Base-by-base conservation (phyloP, 35 echinoderm and acorn worm species). In the Eucidaris tribuloides region DNA sequence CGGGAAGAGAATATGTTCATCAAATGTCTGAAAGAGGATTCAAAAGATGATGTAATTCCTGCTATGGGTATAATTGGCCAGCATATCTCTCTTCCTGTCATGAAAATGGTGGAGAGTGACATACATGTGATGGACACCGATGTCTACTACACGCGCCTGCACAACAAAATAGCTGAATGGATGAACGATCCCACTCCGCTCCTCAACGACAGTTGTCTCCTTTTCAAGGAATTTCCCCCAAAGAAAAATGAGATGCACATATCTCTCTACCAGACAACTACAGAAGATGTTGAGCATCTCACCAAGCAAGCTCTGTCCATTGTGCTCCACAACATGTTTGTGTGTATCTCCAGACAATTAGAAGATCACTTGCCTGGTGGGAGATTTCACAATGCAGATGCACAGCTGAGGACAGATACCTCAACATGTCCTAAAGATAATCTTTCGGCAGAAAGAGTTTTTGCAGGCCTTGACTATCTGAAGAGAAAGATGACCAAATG, bases 291-390 rank as follows among this genome's bases (percentile, higher is more conserved):
- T 44, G 19, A 80, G n/a, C 64, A 62, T 38, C 19, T 44, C 36
- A 88, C 85, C 22, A 81, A 64, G 37, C 85, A 87, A 76, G 89
- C 77, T 60, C 43, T 92, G 11, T 65, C 41, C 13, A 70, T 92
- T 58, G 68, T 92, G 7, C 79, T 92, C 18, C 89, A 92, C 62
- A 92, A 86, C 39, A 33, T 92, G 77, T 92, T 44, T 92, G 83
- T 92, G 0, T 92, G 83, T 62, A 59, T 86, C 25, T 43, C 57
- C 2, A 81, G 78, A 43, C 77, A 88, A 54, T 35, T 88, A 29
- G 78, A 86, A 74, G 77, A 87, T 56, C 83, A 86, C 45, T 36
- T 92, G 74, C 77, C 83, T 55, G 83, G 83, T 43, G 89, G 83
- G 46, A 80, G 65, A 76, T 86, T 28, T 22, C 38, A 70, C 66